phyloP scores from a whole-genome alignment of 1,140 invertebrate genomes.

The Sinella curviseta region DNA sequence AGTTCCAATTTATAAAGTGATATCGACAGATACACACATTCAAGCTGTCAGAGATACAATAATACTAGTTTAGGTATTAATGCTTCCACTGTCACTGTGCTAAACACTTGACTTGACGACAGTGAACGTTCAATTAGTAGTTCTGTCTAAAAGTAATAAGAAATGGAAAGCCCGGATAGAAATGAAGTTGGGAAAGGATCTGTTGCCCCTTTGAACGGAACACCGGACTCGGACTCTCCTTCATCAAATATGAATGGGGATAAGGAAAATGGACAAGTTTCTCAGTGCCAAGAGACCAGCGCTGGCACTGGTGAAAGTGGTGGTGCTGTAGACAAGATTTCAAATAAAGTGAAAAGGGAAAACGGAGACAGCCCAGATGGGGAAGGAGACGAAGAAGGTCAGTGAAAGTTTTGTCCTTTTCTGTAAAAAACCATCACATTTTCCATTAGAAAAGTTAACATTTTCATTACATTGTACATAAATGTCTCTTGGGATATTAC shows the following conservation, averaged over 20 bases:
- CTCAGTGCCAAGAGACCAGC: neutral
- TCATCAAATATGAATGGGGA: neutral
- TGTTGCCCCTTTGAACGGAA: neutral
- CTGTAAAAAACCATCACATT: too few species aligned
- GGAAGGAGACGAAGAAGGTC: neutral
- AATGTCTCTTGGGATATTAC: too few species aligned
- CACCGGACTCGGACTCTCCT: neutral
- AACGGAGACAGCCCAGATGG: neutral
- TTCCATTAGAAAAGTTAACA: too few species aligned
- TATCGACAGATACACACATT: too few species aligned
- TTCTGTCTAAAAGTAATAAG: neutral
- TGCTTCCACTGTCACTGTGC: too few species aligned
- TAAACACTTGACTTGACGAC: too few species aligned
- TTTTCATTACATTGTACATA: too few species aligned
- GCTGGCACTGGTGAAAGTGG: neutral
- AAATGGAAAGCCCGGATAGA: neutral
- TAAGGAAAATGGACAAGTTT: neutral
- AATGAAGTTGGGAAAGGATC: constrained; percentile 2
- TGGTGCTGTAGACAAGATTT: neutral
- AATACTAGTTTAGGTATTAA: too few species aligned
- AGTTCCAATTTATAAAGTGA: too few species aligned
- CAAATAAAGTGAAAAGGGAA: neutral
- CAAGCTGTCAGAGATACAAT: too few species aligned
- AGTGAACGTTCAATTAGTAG: neutral
- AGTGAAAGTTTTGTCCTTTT: neutral